Conservation (phyloP, 2,113 vertebrate species). For the Felis chaus region DNA sequence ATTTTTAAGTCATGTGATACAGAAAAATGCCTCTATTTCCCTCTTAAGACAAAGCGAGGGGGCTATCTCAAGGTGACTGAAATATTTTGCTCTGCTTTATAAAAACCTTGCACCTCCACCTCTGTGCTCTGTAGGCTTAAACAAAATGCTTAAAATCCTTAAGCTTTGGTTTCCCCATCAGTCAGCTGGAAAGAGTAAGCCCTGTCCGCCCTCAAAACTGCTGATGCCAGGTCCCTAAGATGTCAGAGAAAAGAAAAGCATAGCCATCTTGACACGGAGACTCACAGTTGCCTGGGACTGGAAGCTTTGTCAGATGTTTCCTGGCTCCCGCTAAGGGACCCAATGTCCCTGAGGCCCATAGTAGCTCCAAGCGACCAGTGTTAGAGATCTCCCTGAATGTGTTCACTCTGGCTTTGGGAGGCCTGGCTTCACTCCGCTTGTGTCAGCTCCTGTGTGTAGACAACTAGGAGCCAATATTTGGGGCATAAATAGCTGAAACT, state of each 20-base stretch:
- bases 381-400: background rate
- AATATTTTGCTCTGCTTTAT: background rate
- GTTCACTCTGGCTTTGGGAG: background rate
- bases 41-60: background rate
- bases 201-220: background rate
- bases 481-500: background rate
- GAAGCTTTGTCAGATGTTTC: conserved; percentile 47
- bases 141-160: background rate
- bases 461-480: background rate
- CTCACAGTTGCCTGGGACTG: background rate
- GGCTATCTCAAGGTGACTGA: background rate
- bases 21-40: background rate
- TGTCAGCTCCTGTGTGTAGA: background rate
- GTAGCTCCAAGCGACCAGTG: conserved; percentile 47
- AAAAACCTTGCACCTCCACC: background rate
- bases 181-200: background rate
- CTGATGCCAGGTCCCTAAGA: background rate
- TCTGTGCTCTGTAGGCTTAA: background rate
- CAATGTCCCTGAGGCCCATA: background rate
- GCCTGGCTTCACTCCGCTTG: conserved; percentile 12
- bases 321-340: conserved; percentile 26
- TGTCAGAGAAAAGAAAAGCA: background rate
- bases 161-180: background rate
- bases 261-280: background rate
- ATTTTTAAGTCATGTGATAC: conserved; percentile 31